A percentile compares a stretch with the other conserved stretches of the same genome.
Evolutionary conservation across 2,888 invertebrate genomes (phyloP).

Genomic region (Stenoptilia bipunctidactyla): DNA sequence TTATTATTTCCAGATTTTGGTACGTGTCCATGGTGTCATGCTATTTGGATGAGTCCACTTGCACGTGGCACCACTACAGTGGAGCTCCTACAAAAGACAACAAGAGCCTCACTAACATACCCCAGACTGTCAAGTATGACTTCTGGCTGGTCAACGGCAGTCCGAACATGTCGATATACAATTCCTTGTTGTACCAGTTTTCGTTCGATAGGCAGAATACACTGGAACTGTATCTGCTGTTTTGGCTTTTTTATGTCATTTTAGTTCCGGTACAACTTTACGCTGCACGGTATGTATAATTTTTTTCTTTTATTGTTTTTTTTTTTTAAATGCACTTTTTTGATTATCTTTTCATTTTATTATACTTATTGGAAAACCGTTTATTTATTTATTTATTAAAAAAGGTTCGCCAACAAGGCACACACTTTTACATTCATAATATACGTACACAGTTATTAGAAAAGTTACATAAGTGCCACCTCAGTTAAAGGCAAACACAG

Average conservation of each 20-base stretch:
- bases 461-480: too few species aligned
- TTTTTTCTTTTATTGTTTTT: background rate
- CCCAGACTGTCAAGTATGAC: constrained; percentile 78
- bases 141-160: constrained; percentile 97
- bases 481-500: too few species aligned
- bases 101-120: constrained; percentile 36
- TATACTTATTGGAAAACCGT: too few species aligned
- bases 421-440: too few species aligned
- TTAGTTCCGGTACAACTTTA: constrained; percentile 92
- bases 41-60: constrained; percentile 82
- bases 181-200: constrained; percentile 93
- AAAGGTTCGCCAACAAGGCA: too few species aligned
- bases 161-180: constrained; percentile 88
- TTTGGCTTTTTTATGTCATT: constrained; percentile 88
- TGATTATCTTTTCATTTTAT: too few species aligned
- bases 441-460: too few species aligned
- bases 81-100: constrained; percentile 43
- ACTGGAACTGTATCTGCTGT: constrained; percentile 89
- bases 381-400: too few species aligned
- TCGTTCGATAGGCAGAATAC: constrained; percentile 96
- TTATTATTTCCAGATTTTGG: constrained; percentile 84
- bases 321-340: too few species aligned
- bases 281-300: constrained; percentile 74
- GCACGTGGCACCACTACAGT: constrained; percentile 85
- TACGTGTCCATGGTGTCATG: constrained; percentile 96